Evolutionary conservation across 35 echinoderm and acorn worm genomes (phyloP).

Genomic region (Anneissia japonica): DNA sequence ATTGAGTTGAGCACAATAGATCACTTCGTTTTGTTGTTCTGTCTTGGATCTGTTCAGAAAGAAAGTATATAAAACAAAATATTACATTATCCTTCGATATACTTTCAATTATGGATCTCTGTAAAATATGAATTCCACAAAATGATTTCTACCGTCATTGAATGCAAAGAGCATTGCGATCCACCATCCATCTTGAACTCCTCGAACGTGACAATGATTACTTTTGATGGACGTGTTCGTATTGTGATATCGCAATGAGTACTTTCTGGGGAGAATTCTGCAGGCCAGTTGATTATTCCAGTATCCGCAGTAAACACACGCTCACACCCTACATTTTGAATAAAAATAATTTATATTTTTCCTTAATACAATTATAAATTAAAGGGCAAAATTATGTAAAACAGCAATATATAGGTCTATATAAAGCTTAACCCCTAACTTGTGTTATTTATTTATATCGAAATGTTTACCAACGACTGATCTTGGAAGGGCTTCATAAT

Average conservation of each 20-base stretch:
- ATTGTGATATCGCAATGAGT: background rate
- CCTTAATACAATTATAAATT: too few species aligned
- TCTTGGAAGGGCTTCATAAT: background rate
- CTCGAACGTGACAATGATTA: background rate
- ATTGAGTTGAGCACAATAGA: background rate
- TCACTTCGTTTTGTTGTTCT: background rate
- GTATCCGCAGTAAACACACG: background rate
- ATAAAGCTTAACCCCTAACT: too few species aligned
- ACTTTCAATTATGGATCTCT: too few species aligned
- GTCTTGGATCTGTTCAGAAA: background rate
- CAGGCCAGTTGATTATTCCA: background rate
- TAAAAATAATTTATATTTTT: too few species aligned
- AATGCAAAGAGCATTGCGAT: background rate
- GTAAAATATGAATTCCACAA: too few species aligned
- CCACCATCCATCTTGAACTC: background rate
- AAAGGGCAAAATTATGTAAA: too few species aligned
- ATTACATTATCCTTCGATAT: too few species aligned
- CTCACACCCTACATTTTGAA: background rate
- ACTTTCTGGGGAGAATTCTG: background rate
- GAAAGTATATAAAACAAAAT: too few species aligned
- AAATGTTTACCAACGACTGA: background rate
- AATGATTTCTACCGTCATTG: background rate
- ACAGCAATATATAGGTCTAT: too few species aligned
- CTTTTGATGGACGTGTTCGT: background rate
- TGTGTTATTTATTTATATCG: too few species aligned